Percentiles rank a stretch among this genome's conserved stretches.
These are phyloP conservation scores for Pollicipes pollicipes DNA, from an alignment of 1,140 invertebrate species.

Conservation along the genomic window DNA sequence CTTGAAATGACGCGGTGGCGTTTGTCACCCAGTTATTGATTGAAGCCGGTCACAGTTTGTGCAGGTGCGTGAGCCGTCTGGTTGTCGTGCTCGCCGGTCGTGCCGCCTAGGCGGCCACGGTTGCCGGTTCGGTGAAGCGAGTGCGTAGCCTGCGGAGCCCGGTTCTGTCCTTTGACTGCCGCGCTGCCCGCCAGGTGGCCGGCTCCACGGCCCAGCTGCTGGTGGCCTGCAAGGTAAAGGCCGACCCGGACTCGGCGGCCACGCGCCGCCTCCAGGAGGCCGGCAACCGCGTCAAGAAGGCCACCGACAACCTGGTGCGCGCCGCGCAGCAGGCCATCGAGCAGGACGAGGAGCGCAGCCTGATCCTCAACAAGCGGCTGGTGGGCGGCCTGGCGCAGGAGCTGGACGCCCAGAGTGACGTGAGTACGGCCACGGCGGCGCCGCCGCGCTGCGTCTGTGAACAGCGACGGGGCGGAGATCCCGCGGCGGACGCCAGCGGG, in stretches of 20 bases:
- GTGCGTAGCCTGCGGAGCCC: too few relatives aligned
- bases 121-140: too few relatives aligned
- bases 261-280: slow-evolving; percentile 62
- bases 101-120: too few relatives aligned
- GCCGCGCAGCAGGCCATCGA: slow-evolving; percentile 83
- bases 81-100: too few relatives aligned
- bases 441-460: slow-evolving; percentile 21
- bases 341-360: slow-evolving; percentile 67
- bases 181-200: slow-evolving; percentile 78
- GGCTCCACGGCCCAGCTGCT: slow-evolving; percentile 90
- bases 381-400: slow-evolving; percentile 85
- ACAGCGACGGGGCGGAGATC: too few relatives aligned
- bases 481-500: too few relatives aligned
- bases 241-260: slow-evolving; percentile 80
- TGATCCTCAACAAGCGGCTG: slow-evolving; percentile 77
- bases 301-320: slow-evolving; percentile 87
- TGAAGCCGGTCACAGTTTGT: too few relatives aligned
- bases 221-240: slow-evolving; percentile 96
- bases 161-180: too few relatives aligned
- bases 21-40: too few relatives aligned
- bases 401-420: slow-evolving; percentile 44
- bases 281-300: slow-evolving; percentile 91
- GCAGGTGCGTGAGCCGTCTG: too few relatives aligned
- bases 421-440: slow-evolving; percentile 18
- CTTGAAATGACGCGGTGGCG: too few relatives aligned